A percentile compares a stretch with the other conserved stretches of the same genome.
Conservation (phyloP, 2,113 vertebrate species). For the Arizona elegans region DNA sequence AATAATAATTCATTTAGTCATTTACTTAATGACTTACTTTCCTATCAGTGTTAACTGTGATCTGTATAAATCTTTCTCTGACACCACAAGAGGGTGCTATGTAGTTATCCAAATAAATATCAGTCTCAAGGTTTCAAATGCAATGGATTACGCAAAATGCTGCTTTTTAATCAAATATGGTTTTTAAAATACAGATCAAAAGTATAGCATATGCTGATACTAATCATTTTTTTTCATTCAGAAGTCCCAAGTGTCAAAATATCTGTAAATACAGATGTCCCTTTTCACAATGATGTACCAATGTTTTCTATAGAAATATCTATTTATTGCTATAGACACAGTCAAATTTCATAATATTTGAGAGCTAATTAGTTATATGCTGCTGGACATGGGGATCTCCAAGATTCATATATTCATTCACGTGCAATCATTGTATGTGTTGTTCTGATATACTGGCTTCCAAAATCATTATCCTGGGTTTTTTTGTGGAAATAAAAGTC, state of each 20-base stretch:
- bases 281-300: background rate
- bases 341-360: background rate
- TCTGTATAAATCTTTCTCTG: slow-evolving; percentile 1
- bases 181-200: slow-evolving; percentile 7
- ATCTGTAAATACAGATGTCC: background rate
- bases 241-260: background rate
- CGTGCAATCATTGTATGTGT: background rate
- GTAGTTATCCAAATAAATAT: background rate
- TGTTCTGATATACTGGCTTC: background rate
- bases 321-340: background rate
- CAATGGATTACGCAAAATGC: background rate
- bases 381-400: background rate
- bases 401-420: background rate
- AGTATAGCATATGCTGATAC: background rate
- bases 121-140: background rate
- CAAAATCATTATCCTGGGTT: background rate
- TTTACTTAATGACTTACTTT: background rate
- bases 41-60: background rate
- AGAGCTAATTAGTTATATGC: background rate
- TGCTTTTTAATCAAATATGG: background rate
- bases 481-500: background rate
- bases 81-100: slow-evolving; percentile 24
- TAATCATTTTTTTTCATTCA: background rate
- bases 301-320: slow-evolving; percentile 4
- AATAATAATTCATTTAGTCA: background rate